Evolutionary conservation across 2,888 invertebrate species (phyloP), one percentile per base, ranked within the genome.

Genomic region (Gerris lacustris): DNA sequence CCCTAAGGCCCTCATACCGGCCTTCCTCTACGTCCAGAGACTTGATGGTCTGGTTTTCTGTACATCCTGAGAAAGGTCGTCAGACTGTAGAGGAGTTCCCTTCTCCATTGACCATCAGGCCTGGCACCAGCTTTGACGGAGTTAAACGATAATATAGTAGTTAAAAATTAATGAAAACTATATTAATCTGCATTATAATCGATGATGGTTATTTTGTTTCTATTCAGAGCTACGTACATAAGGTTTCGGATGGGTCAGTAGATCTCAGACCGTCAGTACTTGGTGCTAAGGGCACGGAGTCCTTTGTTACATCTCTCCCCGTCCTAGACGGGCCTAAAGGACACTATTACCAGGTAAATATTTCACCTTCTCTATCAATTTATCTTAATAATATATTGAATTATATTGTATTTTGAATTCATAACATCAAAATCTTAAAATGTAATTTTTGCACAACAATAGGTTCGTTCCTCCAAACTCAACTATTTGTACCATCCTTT

Each of bases 251-350:
- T 63, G 66, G 75, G 71, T 72, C 80, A 84, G 82, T 72, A 67
- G 80, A 80, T 68, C 76, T 77, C 45, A 83, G 72, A 74, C 82
- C 74, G 79, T 82, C 75, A 77, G 84, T 75, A 78, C 84, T 73
- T 81, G 79, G 4, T 73, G 9, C 79, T 67, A 75, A 75, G 47
- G 80, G 75, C 67, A 75, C 77, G n/a, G 80, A 80, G 17, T 80
- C 83, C 67, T 82, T 85, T 78, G 17, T 67, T 2, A 82, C 85
- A 5, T 80, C 83, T 18, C 79, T 84, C 44, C 86, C 86, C 0
- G 81, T 85, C 45, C 76, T 80, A 0, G 86, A 84, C 76, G 82
- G 82, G 0, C 81, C 82, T 5, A 78, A 77, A 5, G 84, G 85
- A 15, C 78, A 80, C 11, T 86, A 84, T 76, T 77, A 76, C 6